A percentile compares a stretch with the other conserved stretches of the same genome.
phyloP scores from a whole-genome alignment of 2,797 vertebrate genomes.

The Danio tinwini region DNA sequence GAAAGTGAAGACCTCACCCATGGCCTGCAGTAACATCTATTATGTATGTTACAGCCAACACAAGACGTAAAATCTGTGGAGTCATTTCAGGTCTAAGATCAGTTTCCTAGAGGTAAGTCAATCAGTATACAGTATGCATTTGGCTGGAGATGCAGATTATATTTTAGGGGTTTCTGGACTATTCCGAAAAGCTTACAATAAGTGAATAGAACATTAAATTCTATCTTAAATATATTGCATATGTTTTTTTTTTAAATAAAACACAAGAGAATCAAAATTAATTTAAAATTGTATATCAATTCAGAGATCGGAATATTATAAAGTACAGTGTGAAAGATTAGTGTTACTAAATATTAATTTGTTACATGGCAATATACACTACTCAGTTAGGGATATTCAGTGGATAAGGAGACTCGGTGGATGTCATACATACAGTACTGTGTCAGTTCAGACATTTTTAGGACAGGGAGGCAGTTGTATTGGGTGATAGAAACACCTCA shows the following conservation, averaged over 20 bases:
- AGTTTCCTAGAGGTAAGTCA: not conserved
- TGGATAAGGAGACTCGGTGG: too few relatives aligned
- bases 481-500: too few relatives aligned
- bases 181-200: not conserved
- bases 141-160: not conserved
- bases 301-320: not conserved
- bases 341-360: not conserved
- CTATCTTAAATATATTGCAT: not conserved
- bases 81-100: constrained; percentile 29
- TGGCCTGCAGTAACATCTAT: constrained; percentile 12
- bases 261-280: too few relatives aligned
- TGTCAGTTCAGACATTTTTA: too few relatives aligned
- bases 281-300: not conserved
- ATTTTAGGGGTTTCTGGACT: constrained; percentile 6
- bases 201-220: not conserved
- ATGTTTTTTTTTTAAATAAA: not conserved
- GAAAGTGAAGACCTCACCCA: not conserved
- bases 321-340: not conserved
- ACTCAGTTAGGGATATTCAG: too few relatives aligned
- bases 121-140: not conserved
- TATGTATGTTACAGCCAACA: constrained; percentile 9
- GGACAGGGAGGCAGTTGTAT: too few relatives aligned
- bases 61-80: constrained; percentile 2
- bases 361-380: too few relatives aligned
- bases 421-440: too few relatives aligned